phyloP scores from a whole-genome alignment of 2,888 invertebrate genomes.

The Halictus ligatus region DNA sequence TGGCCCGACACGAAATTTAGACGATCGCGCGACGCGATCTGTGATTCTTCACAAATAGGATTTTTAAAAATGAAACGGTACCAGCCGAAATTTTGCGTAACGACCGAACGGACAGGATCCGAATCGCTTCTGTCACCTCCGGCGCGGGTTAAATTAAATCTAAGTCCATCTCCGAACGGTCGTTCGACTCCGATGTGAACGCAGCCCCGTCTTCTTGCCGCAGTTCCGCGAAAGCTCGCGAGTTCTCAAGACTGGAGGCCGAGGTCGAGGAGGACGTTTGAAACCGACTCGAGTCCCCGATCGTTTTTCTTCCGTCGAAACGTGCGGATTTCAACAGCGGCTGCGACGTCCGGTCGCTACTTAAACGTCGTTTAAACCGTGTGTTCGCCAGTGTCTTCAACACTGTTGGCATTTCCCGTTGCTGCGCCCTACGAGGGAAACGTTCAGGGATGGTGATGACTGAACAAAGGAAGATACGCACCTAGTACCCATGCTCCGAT shows the following conservation, averaged over 20 bases:
- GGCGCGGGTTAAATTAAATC: constrained; percentile 43
- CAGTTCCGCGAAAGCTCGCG: constrained; percentile 44
- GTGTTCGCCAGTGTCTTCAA: constrained; percentile 52
- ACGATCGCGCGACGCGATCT: background rate
- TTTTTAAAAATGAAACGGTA: background rate
- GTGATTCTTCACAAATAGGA: background rate
- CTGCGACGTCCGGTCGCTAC: constrained; percentile 56
- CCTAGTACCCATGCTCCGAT: constrained; percentile 62
- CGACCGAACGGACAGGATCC: constrained; percentile 23
- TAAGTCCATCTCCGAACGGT: constrained; percentile 57
- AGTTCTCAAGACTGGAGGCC: constrained; percentile 44
- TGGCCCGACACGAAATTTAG: constrained; percentile 27
- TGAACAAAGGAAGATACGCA: constrained; percentile 66
- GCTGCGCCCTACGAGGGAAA: constrained; percentile 70
- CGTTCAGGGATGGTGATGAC: constrained; percentile 69
- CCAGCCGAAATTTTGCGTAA: constrained; percentile 4
- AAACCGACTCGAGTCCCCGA: constrained; percentile 45
- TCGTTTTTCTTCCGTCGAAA: constrained; percentile 46
- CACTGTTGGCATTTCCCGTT: constrained; percentile 57
- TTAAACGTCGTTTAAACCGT: constrained; percentile 64
- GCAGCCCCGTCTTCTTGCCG: constrained; percentile 44
- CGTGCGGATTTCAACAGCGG: constrained; percentile 58
- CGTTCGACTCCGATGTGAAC: constrained; percentile 47
- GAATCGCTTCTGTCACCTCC: constrained; percentile 43
- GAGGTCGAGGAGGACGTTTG: constrained; percentile 36